Evolutionary conservation across 30 jellyfish, hydroid and myxozoan genomes (phyloP).

Genomic region (Chrysaora quinquecirrha): DNA sequence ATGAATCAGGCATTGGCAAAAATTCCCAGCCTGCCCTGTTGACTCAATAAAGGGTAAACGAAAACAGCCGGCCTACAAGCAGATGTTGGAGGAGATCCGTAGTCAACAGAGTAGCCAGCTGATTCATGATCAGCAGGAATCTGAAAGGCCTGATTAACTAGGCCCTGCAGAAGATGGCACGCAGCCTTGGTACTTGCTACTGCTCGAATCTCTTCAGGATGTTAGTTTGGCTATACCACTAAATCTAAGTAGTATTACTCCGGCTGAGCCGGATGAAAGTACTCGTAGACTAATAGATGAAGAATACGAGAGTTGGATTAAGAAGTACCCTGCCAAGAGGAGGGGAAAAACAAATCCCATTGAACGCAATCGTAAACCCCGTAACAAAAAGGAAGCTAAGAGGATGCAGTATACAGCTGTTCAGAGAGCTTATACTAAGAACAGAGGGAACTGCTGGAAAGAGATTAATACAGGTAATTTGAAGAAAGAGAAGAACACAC

Average conservation of each 20-base stretch:
- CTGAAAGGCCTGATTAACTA: neutral
- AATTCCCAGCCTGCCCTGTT: no score
- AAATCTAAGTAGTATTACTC: neutral
- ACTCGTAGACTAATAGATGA: conserved; percentile 9
- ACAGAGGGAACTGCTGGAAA: no score
- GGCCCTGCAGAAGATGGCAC: neutral
- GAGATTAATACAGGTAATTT: conserved; percentile 2
- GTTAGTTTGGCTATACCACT: neutral
- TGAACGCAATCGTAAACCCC: neutral
- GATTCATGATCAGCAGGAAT: neutral
- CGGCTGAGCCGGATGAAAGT: neutral
- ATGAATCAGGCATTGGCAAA: no score
- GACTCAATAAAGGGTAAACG: no score
- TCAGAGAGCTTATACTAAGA: no score
- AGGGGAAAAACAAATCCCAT: neutral
- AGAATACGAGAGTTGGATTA: no score
- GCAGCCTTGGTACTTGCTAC: neutral
- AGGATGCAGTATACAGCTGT: no score
- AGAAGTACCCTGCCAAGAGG: no score
- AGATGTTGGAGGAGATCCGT: neutral
- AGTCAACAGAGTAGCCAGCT: no score
- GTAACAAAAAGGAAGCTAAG: no score
- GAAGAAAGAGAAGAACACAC: no score
- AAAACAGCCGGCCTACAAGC: conserved; percentile 1
- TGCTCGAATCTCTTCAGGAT: neutral